phyloP scores from a whole-genome alignment of 2,888 invertebrate species.

The Limenitis camilla region DNA sequence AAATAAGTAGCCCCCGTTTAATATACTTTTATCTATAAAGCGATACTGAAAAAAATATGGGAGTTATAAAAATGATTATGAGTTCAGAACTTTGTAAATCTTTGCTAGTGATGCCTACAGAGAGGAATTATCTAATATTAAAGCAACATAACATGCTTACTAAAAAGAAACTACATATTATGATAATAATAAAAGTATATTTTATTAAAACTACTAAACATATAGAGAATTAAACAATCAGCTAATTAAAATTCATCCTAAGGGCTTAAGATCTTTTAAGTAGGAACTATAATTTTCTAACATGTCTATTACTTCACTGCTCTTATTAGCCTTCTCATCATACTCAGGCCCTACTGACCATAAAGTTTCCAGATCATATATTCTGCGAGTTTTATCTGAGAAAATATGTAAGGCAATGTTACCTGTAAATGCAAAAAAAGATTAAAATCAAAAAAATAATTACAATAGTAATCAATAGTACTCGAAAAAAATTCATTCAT shows the following conservation, averaged over 20 bases:
- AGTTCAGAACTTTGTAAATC: no score
- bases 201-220: neutral
- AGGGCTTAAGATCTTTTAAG: slow-evolving; percentile 77
- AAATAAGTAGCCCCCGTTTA: neutral
- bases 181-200: neutral
- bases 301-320: slow-evolving; percentile 77
- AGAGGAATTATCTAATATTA: no score
- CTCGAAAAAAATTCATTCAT: neutral
- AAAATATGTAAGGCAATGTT: slow-evolving; percentile 95
- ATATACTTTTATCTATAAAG: neutral
- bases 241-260: slow-evolving; percentile 37
- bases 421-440: slow-evolving; percentile 72
- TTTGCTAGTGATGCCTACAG: no score
- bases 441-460: neutral
- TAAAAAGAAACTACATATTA: no score
- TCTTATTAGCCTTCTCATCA: slow-evolving; percentile 80
- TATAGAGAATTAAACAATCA: neutral
- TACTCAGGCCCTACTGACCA: slow-evolving; percentile 91
- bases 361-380: slow-evolving; percentile 91
- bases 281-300: slow-evolving; percentile 79
- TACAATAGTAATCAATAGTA: neutral
- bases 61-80: no score
- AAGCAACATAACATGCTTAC: no score
- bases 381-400: slow-evolving; percentile 77
- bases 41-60: no score